phyloP scores from a whole-genome alignment of 2,797 vertebrate genomes.

The Toxotes lorentzi region DNA sequence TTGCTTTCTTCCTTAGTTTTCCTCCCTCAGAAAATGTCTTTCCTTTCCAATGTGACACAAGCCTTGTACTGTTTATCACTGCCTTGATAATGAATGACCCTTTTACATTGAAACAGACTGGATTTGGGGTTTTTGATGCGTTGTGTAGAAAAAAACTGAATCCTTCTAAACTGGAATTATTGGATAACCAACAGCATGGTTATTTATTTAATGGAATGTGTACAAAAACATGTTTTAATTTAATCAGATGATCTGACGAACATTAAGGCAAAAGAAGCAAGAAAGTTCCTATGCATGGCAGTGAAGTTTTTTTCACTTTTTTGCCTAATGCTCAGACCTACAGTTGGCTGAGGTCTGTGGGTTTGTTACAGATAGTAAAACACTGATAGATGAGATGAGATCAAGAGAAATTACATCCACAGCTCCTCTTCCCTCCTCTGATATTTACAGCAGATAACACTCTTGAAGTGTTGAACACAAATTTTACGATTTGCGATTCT shows the following conservation, averaged over 20 bases:
- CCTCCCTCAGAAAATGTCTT: neutral
- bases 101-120: neutral
- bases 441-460: neutral
- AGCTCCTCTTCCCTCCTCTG: neutral
- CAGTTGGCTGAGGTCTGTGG: neutral
- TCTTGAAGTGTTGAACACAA: slow-evolving; percentile 1
- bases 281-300: neutral
- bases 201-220: neutral
- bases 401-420: neutral
- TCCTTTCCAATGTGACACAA: neutral
- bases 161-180: neutral
- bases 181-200: neutral
- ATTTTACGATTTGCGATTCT: neutral
- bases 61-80: slow-evolving; percentile 7
- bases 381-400: neutral
- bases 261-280: neutral
- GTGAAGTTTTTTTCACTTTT: neutral
- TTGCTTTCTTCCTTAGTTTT: slow-evolving; percentile 6
- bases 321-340: neutral
- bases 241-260: neutral
- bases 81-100: neutral
- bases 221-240: neutral
- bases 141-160: slow-evolving; percentile 6
- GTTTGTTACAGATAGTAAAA: slow-evolving; percentile 33
- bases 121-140: neutral